Base-by-base conservation (phyloP, 2,888 invertebrate species). In the Augochlorella aurata region DNA sequence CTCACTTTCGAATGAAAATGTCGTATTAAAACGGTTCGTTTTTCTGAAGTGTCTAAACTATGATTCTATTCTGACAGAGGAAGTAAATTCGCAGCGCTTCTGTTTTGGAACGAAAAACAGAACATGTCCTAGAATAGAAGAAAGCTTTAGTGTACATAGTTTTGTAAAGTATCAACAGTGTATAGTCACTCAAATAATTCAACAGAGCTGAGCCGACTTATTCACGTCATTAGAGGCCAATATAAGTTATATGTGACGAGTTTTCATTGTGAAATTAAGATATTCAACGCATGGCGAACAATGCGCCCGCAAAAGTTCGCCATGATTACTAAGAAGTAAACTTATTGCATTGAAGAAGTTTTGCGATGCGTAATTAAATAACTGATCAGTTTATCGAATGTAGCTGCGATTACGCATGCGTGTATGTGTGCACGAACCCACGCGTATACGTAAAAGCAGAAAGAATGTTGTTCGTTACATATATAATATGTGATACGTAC, bases 131-230 rank as follows among this genome's bases (percentile, higher is more conserved):
- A 92, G 90, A 89, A 79, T 85, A 88, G 88, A 90, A n/a, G 91
- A 89, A 90, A 67, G 92, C 92, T 93, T 93, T 92, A 93, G 92
- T 93, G 93, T 93, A 93, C 90, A 93, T 93, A 93, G 93, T 93
- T 93, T 93, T 93, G 91, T 93, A 93, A 93, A 93, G 92, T 93
- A 92, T 93, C 92, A 91, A 87, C 76, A 38, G 74, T 77, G 72
- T 81, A 82, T 91, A 92, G 88, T 83, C 83, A 89, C 84, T 88
- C 83, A 88, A 81, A 58, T 50, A 8, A 52, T 67, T 61, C 63
- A 72, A 83, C 69, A 54, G 63, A 21, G 74, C 63, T 58, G 52
- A 76, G 54, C 44, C 38, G 49, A 70, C 47, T 24, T 24, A 18
- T 29, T 71, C 7, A 18, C 58, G 44, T 82, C 47, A 58, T 21